A percentile compares a stretch with the other conserved stretches of the same genome.
Conservation (phyloP, 1,140 invertebrate genomes). For the Cydia splendana region DNA sequence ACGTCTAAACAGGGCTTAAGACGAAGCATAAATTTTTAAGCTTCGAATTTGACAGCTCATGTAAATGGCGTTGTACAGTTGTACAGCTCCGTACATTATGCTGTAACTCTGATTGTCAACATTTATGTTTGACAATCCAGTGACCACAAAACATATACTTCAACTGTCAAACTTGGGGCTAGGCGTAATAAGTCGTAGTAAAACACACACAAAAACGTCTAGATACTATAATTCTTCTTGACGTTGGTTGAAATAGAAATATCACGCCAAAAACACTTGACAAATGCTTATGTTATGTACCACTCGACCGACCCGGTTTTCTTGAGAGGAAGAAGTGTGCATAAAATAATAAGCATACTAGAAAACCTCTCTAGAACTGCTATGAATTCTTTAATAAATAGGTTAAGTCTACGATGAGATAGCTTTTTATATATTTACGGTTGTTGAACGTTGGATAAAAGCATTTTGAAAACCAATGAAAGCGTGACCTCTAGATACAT, state of each 20-base stretch:
- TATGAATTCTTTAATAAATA: conserved; percentile 3
- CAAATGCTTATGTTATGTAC: background rate
- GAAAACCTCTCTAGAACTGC: background rate
- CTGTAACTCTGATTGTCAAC: no score
- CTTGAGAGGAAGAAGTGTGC: background rate
- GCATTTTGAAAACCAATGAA: background rate
- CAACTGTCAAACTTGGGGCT: no score
- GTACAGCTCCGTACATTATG: no score
- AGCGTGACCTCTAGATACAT: background rate
- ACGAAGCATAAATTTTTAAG: no score
- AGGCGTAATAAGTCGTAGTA: no score
- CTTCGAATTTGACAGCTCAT: no score
- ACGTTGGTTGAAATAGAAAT: background rate
- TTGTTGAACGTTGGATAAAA: background rate
- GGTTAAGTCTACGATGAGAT: background rate
- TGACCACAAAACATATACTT: no score
- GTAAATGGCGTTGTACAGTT: no score
- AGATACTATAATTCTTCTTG: background rate
- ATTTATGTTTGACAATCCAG: no score
- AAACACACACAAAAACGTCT: no score
- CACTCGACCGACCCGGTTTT: background rate
- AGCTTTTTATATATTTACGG: conserved; percentile 7
- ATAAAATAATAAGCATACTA: conserved; percentile 13
- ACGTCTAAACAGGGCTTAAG: no score
- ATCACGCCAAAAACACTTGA: background rate